phyloP scores from a whole-genome alignment of 2,797 vertebrate genomes.

The Sebastes iracundus region DNA sequence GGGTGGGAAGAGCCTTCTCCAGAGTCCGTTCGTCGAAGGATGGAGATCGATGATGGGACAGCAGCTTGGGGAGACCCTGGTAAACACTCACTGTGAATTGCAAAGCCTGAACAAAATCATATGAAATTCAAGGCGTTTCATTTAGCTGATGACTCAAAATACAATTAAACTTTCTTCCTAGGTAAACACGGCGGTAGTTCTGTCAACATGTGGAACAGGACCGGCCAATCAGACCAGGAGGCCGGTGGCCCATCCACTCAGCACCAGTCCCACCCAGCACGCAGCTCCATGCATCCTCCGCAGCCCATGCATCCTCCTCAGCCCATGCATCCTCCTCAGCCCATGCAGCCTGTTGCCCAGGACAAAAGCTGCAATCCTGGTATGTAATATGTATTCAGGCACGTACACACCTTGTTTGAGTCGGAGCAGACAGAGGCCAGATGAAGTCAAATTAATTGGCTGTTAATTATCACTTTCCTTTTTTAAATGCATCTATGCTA shows the following conservation, averaged over 20 bases:
- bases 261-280: constrained; percentile 66
- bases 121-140: background rate
- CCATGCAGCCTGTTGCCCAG: constrained; percentile 63
- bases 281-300: constrained; percentile 56
- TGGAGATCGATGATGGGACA: constrained; percentile 98
- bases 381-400: constrained; percentile 35
- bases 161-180: constrained; percentile 50
- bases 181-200: constrained; percentile 89
- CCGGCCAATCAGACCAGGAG: constrained; percentile 87
- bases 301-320: constrained; percentile 64
- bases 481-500: background rate
- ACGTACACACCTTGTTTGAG: background rate
- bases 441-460: background rate
- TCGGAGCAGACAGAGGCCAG: background rate
- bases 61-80: constrained; percentile 97
- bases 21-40: constrained; percentile 93
- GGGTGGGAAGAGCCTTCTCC: constrained; percentile 99
- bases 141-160: background rate
- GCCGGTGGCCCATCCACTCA: constrained; percentile 74
- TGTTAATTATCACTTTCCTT: background rate
- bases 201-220: constrained; percentile 96
- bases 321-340: constrained; percentile 61
- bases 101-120: background rate
- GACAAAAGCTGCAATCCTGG: constrained; percentile 64
- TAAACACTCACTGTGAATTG: constrained; percentile 65